Conservation (phyloP, 1,140 invertebrate genomes). For the Drosophila equinoxialis region DNA sequence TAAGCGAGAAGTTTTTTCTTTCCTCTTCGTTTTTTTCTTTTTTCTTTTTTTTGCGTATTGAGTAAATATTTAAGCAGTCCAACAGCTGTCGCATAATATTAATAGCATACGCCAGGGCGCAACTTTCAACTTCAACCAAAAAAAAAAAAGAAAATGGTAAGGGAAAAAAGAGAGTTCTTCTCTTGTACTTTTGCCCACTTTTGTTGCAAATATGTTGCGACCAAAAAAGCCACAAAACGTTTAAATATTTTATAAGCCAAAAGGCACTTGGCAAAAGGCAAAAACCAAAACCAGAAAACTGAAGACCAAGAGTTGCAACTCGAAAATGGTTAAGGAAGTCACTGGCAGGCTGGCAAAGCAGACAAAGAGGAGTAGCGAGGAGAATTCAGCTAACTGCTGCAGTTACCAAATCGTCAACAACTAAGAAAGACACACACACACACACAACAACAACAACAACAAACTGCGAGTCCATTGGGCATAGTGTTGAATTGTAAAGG, state of each 20-base stretch:
- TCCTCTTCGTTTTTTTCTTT: not conserved
- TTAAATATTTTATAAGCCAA: constrained; percentile 81
- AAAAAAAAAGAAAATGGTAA: not conserved
- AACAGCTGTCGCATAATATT: constrained; percentile 78
- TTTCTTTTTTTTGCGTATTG: constrained; percentile 59
- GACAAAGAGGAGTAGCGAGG: too few relatives aligned
- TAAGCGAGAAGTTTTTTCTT: not conserved
- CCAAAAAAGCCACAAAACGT: constrained; percentile 69
- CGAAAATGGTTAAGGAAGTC: constrained; percentile 30
- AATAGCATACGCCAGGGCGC: constrained; percentile 68
- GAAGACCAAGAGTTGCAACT: constrained; percentile 31
- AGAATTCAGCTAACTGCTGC: constrained; percentile 50
- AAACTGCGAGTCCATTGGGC: constrained; percentile 45
- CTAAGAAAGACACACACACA: constrained; percentile 35
- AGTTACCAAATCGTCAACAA: constrained; percentile 70
- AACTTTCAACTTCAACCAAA: constrained; percentile 44
- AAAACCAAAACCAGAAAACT: constrained; percentile 47
- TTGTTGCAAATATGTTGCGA: constrained; percentile 74
- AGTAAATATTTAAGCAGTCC: constrained; percentile 78
- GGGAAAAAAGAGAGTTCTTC: not conserved
- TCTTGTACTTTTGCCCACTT: constrained; percentile 16
- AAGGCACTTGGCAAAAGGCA: constrained; percentile 64
- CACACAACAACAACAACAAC: not conserved
- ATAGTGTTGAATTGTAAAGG: constrained; percentile 27
- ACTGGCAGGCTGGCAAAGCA: not conserved